phyloP scores from a whole-genome alignment of 2,113 vertebrate genomes.

The Oryctolagus cuniculus region mOryCun1.1 NC_091441.1:33733501-33734000 shows the following conservation, averaged over 20 bases:
- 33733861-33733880: not conserved
- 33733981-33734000: not conserved
- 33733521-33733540: not conserved
- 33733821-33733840: not conserved
- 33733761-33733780: not conserved
- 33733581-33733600: not conserved
- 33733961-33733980: not conserved
- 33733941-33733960: not conserved
- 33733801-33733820: not conserved
- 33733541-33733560: slow-evolving; percentile 52
- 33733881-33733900: not conserved
- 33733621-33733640: not conserved
- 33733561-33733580: not conserved
- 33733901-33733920: not conserved
- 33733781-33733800: not conserved
- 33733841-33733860: not conserved
- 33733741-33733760: not conserved
- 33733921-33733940: not conserved
- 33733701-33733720: not conserved
- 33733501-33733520: slow-evolving; percentile 30
- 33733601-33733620: not conserved
- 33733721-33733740: not conserved
- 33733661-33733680: not conserved
- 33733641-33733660: not conserved
- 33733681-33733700: slow-evolving; percentile 14